Percentiles rank a stretch among this genome's conserved stretches.
phyloP scores from a whole-genome alignment of 2,888 invertebrate species.

The Troglohyphantes excavatus region DNA sequence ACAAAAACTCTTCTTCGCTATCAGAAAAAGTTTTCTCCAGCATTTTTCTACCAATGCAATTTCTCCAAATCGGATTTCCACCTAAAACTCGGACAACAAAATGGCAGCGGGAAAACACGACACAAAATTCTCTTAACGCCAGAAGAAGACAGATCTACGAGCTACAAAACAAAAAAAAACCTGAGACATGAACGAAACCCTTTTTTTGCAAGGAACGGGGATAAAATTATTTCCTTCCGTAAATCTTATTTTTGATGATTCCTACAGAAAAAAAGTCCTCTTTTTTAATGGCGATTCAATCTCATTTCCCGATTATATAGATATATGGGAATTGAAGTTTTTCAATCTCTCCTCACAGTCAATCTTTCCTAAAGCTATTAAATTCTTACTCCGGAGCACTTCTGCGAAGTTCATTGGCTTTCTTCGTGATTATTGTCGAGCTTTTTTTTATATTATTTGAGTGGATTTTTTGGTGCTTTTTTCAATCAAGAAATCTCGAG shows the following conservation, averaged over 20 bases:
- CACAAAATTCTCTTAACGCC: neutral
- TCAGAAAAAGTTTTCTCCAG: too few relatives aligned
- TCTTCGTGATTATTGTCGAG: slow-evolving; percentile 58
- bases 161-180: neutral
- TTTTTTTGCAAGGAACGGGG: neutral
- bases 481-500: slow-evolving; percentile 23
- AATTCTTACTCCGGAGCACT: slow-evolving; percentile 51
- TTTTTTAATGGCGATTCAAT: slow-evolving; percentile 70
- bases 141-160: neutral
- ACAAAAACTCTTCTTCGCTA: too few relatives aligned
- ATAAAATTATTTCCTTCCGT: slow-evolving; percentile 57
- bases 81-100: neutral
- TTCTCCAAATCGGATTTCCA: neutral
- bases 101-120: neutral
- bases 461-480: slow-evolving; percentile 7
- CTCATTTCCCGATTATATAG: slow-evolving; percentile 69
- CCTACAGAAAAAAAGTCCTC: slow-evolving; percentile 8
- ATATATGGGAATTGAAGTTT: slow-evolving; percentile 26
- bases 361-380: slow-evolving; percentile 66
- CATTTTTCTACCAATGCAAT: too few relatives aligned
- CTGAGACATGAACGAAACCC: neutral
- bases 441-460: slow-evolving; percentile 15
- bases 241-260: slow-evolving; percentile 58
- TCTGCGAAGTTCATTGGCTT: slow-evolving; percentile 50
- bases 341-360: slow-evolving; percentile 24